Base-by-base conservation (phyloP, 2,797 vertebrate genomes). In the Alosa sapidissima region DNA sequence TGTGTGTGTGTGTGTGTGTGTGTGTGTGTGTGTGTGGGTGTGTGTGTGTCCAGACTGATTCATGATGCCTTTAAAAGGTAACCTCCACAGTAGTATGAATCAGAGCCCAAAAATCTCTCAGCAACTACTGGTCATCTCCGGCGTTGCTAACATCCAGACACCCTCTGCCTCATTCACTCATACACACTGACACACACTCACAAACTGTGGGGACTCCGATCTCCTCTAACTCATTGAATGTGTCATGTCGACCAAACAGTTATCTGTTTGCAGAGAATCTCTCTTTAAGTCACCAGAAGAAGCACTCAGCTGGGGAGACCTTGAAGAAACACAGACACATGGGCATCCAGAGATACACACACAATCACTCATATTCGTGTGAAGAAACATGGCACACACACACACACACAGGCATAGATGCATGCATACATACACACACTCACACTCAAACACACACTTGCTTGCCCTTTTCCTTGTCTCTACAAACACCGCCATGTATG, bases 11-110 rank as follows among this genome's bases (percentile, higher is more conserved):
- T 51, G 81, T 86, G 78, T 41, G 85, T 87, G 86, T 83, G 83
- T 65, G 48, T 84, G 62, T 84, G 47, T 72, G 48, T 49, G 48
- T 83, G 55, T 47, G 49, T 82, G 49, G 75, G 81, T 49, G 65
- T 58, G 60, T 86, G 49, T 83, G 68, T 84, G 8, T 36, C 82
- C 58, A 7, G 3, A 33, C 72, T 89, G 62, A 87, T 88, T 89
- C 85, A 88, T 89, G 82, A 88, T 88, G 90, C 62, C 92, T 93
- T 93, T 92, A 94, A 93, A 94, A 93, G 91, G 90, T 92, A 90
- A 89, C 75, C 49, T 78, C 83, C 86, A 82, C 87, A 82, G 88
- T 89, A 48, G 52, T 68, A 81, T 90, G 83, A 91, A 89, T 89
- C 83, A 89, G 82, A 85, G 36, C 62, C 81, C 82, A 88, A 93